Evolutionary conservation across 2,888 invertebrate genomes (phyloP).

Genomic region (Diaprepes abbreviatus): DNA sequence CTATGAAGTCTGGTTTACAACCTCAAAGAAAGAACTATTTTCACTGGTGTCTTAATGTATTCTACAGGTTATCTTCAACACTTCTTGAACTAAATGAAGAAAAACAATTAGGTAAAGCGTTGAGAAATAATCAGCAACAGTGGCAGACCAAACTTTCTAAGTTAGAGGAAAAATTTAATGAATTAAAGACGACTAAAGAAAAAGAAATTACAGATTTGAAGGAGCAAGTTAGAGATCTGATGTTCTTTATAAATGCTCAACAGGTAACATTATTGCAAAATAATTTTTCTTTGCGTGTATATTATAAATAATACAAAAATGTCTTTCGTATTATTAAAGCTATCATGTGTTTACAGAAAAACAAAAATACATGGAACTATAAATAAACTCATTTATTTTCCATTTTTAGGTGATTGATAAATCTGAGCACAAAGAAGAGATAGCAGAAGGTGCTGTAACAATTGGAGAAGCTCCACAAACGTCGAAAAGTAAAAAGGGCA

Average conservation of each 20-base stretch:
- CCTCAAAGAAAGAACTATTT: background rate
- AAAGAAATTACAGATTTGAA: constrained; percentile 85
- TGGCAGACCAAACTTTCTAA: constrained; percentile 77
- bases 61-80: constrained; percentile 73
- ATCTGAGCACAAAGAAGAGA: constrained; percentile 72
- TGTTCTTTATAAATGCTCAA: constrained; percentile 96
- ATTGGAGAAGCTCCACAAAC: constrained; percentile 67
- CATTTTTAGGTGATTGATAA: constrained; percentile 67
- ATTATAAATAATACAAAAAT: too few relatives aligned
- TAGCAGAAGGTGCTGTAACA: constrained; percentile 74
- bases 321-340: too few relatives aligned
- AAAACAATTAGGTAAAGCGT: constrained; percentile 83
- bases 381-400: background rate
- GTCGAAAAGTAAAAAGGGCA: constrained; percentile 55
- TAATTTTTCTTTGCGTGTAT: too few relatives aligned
- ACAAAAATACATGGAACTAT: constrained; percentile 21
- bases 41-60: too few relatives aligned
- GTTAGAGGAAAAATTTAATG: constrained; percentile 70
- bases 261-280: too few relatives aligned
- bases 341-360: too few relatives aligned
- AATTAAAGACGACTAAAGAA: constrained; percentile 68
- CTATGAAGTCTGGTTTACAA: too few relatives aligned
- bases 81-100: constrained; percentile 86
- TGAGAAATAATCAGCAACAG: constrained; percentile 80
- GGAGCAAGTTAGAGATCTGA: constrained; percentile 95